Evolutionary conservation across 2,888 invertebrate species (phyloP).

Genomic region (Willowsia nigromaculata): DNA sequence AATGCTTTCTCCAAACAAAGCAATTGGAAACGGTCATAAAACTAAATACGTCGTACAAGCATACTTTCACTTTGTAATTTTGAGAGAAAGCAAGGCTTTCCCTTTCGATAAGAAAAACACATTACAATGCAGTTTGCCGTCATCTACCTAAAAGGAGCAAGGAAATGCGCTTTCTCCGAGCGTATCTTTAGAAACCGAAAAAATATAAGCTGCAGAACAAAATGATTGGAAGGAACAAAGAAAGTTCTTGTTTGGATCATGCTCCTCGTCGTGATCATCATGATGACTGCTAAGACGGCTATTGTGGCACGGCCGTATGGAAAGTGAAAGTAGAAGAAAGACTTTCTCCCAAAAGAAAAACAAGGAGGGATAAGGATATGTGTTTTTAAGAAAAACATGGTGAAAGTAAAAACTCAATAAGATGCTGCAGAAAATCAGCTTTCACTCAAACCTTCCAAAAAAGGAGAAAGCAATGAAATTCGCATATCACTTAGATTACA

Average conservation of each 20-base stretch:
- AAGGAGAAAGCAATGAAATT: slow-evolving; percentile 8
- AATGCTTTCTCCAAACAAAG: not conserved
- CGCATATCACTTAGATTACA: slow-evolving; percentile 9
- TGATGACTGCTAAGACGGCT: too few relatives aligned
- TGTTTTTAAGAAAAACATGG: not conserved
- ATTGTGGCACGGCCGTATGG: too few relatives aligned
- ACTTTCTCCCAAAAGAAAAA: not conserved
- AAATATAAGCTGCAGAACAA: too few relatives aligned
- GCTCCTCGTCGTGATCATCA: too few relatives aligned
- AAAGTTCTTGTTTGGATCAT: too few relatives aligned
- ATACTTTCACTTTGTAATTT: slow-evolving; percentile 31
- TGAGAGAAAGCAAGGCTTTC: too few relatives aligned
- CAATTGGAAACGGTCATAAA: slow-evolving; percentile 52
- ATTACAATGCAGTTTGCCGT: too few relatives aligned
- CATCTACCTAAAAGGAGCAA: too few relatives aligned
- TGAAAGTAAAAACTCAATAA: not conserved
- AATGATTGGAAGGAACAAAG: slow-evolving; percentile 55
- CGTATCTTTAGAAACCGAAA: too few relatives aligned
- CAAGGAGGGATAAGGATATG: not conserved
- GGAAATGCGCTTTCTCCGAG: too few relatives aligned
- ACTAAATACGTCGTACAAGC: slow-evolving; percentile 42
- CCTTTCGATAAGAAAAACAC: too few relatives aligned
- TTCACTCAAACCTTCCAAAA: slow-evolving; percentile 60
- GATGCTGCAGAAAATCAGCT: slow-evolving; percentile 42
- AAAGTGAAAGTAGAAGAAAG: too few relatives aligned